These are phyloP conservation scores for Drosophila antonietae DNA, from an alignment of 2,888 invertebrate genomes.

Conservation along the genomic window DNA sequence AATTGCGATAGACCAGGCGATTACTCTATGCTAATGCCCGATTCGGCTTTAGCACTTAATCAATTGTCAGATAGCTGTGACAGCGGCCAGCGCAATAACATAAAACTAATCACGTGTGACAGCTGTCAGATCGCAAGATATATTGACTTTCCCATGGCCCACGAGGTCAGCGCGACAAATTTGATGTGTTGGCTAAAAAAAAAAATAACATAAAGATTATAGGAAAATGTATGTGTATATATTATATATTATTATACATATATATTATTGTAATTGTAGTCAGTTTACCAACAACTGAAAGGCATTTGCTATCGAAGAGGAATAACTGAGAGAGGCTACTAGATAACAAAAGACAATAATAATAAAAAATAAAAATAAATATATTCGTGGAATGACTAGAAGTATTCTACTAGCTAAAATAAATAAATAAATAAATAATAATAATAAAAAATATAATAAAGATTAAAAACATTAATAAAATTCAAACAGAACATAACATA, in stretches of 20 bases:
- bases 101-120: constrained; percentile 55
- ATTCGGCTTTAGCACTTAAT: constrained; percentile 50
- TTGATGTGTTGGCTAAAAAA: constrained; percentile 8
- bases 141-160: constrained; percentile 24
- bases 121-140: constrained; percentile 54
- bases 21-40: constrained; percentile 32
- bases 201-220: neutral
- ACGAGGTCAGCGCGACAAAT: constrained; percentile 34
- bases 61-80: constrained; percentile 51
- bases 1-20: constrained; percentile 4
- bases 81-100: constrained; percentile 45
- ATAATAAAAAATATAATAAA: too few species aligned
- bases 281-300: neutral
- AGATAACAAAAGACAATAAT: too few species aligned
- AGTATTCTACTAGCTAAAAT: too few species aligned
- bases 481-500: too few species aligned
- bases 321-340: neutral
- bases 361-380: too few species aligned
- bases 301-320: neutral
- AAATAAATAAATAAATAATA: too few species aligned
- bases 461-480: too few species aligned
- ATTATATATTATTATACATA: neutral
- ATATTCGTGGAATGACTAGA: too few species aligned
- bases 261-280: neutral
- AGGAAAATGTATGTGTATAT: neutral